Conservation (phyloP, 2,888 invertebrate species). For the Ryuthela nishihirai region DNA sequence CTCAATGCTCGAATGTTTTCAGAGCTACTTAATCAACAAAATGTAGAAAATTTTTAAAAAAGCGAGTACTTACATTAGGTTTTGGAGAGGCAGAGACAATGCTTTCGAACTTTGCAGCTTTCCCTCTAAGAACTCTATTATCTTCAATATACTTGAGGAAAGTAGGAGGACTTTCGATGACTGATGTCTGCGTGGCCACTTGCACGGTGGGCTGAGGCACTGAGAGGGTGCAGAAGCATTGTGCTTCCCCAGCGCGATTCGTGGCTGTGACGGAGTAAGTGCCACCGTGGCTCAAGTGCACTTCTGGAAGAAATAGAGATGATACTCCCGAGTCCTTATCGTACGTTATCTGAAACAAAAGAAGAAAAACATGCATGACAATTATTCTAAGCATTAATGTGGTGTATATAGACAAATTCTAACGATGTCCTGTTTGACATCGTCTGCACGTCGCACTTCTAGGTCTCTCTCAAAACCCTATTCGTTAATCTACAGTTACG, state of each 20-base stretch:
- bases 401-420: no score
- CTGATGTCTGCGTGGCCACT: constrained; percentile 1
- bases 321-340: constrained; percentile 7
- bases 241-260: constrained; percentile 71
- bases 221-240: constrained; percentile 66
- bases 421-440: no score
- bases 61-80: constrained; percentile 60
- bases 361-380: not conserved
- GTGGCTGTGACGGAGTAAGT: constrained; percentile 72
- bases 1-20: no score
- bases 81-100: constrained; percentile 68
- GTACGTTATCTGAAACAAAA: constrained; percentile 1
- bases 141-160: constrained; percentile 66
- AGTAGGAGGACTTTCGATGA: constrained; percentile 54
- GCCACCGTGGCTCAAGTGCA: constrained; percentile 63
- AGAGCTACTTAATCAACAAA: not conserved
- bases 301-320: constrained; percentile 13
- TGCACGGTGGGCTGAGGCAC: constrained; percentile 59
- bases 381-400: no score
- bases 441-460: no score
- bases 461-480: no score
- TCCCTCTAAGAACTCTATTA: constrained; percentile 58
- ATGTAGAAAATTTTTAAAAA: not conserved
- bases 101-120: constrained; percentile 68
- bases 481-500: no score